Base-by-base conservation (phyloP, 1,140 invertebrate genomes). In the Colletes latitarsis region DNA sequence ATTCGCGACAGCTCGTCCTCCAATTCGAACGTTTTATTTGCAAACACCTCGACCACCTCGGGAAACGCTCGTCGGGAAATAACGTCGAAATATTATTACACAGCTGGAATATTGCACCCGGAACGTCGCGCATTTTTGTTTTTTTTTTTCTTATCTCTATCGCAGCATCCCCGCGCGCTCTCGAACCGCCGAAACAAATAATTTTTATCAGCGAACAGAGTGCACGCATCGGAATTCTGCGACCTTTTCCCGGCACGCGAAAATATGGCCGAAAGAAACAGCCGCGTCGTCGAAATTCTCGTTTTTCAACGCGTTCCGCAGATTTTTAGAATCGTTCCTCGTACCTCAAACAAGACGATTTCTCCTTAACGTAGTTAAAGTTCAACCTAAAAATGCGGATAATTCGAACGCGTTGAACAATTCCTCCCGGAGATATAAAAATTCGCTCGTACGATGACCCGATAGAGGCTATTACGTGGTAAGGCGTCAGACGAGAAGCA, bases 61-160 rank as follows among this genome's bases (percentile, higher is more conserved):
- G 64, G 41, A 77, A 76, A 68, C 19, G 64, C 66, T 43, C n/a
- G n/a, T 41, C 62, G 52, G 39, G n/a, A 69, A 63, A 62, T 53
- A 72, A 72, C 68, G 68, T 21, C 39, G 58, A 72, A 72, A 78
- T 78, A 72, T 78, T 62, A 78, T 78, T 78, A 78, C 41, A 78
- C 76, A 39, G 15, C 19, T 6, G 76, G 57, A 78, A 78, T 63
- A 72, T 78, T 72, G 69, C 76, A 63, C 12, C 14, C 68, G 68
- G 43, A 53, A 19, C 46, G 15, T 41, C 10, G 1, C 46, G 30
- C 49, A 43, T 53, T 71, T 43, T 58, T 71, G 52, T 58, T 72
- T 39, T 60, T 58, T 71, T 62, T 58, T 72, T 39, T 60, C 68
- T 78, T 78, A 71, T 53, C 76, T 78, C 58, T 71, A 72, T 71